Conservation (phyloP, 1,140 invertebrate species). For the Chrysomallon squamiferum region DNA sequence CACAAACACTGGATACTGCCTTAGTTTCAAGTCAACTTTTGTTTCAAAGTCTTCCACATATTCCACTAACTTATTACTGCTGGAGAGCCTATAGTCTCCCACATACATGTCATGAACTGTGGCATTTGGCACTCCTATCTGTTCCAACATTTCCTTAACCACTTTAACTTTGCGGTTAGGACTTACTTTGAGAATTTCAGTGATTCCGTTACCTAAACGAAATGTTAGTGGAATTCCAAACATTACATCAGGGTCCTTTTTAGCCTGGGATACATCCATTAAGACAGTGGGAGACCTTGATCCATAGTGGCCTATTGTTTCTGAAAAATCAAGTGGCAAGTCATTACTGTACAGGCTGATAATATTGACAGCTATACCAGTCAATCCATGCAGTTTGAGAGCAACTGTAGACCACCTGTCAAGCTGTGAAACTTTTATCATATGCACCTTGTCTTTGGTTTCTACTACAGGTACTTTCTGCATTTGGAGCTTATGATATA, state of each 20-base stretch:
- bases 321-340: conserved; percentile 33
- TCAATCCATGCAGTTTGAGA: conserved; percentile 51
- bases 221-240: conserved; percentile 48
- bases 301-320: conserved; percentile 32
- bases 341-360: conserved; percentile 40
- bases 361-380: conserved; percentile 50
- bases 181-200: conserved; percentile 40
- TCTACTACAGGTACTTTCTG: conserved; percentile 40
- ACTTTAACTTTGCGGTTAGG: conserved; percentile 35
- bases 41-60: conserved; percentile 39
- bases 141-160: conserved; percentile 44
- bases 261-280: conserved; percentile 39
- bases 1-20: conserved; percentile 47
- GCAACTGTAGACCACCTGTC: conserved; percentile 53
- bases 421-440: conserved; percentile 41
- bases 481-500: conserved; percentile 34
- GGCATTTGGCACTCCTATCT: conserved; percentile 52
- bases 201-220: conserved; percentile 39
- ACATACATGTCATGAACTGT: conserved; percentile 35
- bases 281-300: conserved; percentile 18
- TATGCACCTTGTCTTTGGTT: conserved; percentile 33
- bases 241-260: conserved; percentile 36
- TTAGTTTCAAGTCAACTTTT: conserved; percentile 42
- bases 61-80: conserved; percentile 33
- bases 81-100: conserved; percentile 35